Percentiles rank a stretch among this genome's conserved stretches.
phyloP scores from a whole-genome alignment of 1,140 invertebrate species.

The Diorhabda carinulata region DNA sequence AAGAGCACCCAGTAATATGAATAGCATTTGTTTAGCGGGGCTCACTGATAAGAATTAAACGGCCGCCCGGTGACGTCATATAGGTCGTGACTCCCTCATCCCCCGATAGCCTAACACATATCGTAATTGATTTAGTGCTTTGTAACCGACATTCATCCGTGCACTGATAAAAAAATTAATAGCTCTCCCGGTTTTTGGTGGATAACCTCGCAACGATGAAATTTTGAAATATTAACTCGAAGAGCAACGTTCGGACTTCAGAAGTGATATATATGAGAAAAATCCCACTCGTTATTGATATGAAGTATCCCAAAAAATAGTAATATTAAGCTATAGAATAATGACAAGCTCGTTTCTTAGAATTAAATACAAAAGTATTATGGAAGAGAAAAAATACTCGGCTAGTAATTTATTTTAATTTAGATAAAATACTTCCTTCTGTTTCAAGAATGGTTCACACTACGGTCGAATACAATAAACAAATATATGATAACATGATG shows the following conservation, averaged over 20 bases:
- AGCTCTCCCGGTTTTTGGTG: conserved; percentile 8
- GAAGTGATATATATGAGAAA: too few species aligned
- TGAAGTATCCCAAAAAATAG: too few species aligned
- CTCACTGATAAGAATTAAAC: conserved; percentile 33
- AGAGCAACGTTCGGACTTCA: not conserved
- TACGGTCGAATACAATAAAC: too few species aligned
- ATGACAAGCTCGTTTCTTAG: too few species aligned
- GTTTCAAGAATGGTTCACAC: too few species aligned
- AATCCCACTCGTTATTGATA: too few species aligned
- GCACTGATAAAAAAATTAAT: conserved; percentile 24
- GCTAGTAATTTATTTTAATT: too few species aligned
- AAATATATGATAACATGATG: too few species aligned
- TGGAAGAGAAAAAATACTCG: too few species aligned
- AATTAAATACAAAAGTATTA: too few species aligned
- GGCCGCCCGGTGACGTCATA: conserved; percentile 30
- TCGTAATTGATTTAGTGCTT: conserved; percentile 33
- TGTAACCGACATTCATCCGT: conserved; percentile 12
- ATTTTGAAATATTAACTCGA: conserved; percentile 5
- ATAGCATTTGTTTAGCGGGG: conserved; percentile 34
- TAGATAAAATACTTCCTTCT: too few species aligned
- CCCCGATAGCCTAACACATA: conserved; percentile 24
- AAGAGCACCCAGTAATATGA: conserved; percentile 29
- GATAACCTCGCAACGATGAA: not conserved
- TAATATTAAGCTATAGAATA: too few species aligned
- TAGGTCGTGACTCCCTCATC: conserved; percentile 20